Conservation (phyloP, 2,797 vertebrate species). For the Pangasius djambal region DNA sequence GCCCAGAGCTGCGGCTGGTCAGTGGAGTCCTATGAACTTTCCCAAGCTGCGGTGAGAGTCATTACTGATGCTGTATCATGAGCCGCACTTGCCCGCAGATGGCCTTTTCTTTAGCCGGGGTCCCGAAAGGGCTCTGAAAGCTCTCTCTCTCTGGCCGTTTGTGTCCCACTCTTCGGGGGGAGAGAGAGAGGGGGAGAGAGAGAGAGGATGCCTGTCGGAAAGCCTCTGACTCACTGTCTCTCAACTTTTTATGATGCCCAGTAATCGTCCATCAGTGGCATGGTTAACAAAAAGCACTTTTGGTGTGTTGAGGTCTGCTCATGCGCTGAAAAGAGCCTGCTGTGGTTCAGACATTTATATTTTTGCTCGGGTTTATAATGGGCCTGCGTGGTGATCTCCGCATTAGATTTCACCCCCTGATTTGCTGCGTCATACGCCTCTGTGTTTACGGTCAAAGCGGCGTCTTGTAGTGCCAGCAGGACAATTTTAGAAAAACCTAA, state of each 20-base stretch:
- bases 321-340: conserved; percentile 56
- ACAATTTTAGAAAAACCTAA: conserved; percentile 10
- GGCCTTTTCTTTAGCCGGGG: conserved; percentile 52
- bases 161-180: conserved; percentile 37
- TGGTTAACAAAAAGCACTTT: conserved; percentile 74
- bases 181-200: neutral
- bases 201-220: conserved; percentile 56
- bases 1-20: conserved; percentile 41
- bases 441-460: conserved; percentile 45
- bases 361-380: conserved; percentile 52
- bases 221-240: conserved; percentile 72
- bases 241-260: conserved; percentile 71
- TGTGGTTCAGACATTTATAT: conserved; percentile 56
- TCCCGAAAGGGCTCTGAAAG: conserved; percentile 47
- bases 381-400: conserved; percentile 43
- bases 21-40: conserved; percentile 59
- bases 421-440: conserved; percentile 51
- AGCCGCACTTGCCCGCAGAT: conserved; percentile 58
- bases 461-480: conserved; percentile 24
- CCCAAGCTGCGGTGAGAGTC: conserved; percentile 41
- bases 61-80: conserved; percentile 60
- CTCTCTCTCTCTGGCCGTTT: conserved; percentile 4
- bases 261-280: conserved; percentile 75
- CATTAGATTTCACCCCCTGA: conserved; percentile 50
- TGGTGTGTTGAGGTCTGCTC: conserved; percentile 64